Evolutionary conservation across 2,797 vertebrate species (phyloP), one percentile per base, ranked within the genome.

Genomic region (Perodicticus potto): DNA sequence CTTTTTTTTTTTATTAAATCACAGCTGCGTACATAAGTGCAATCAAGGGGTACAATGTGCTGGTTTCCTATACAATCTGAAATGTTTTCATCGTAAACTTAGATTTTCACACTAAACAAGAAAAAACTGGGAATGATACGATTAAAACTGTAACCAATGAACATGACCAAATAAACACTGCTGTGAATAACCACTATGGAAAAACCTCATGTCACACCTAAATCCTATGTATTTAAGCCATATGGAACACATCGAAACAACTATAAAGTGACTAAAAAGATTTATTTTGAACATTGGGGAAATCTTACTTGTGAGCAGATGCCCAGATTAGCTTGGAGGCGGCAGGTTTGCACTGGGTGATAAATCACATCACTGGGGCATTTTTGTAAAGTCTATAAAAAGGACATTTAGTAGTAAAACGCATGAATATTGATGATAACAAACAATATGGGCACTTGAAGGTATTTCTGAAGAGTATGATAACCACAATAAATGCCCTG

Each of bases 261-360:
- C 63, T 61, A 93, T 72, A 89, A 97, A 96, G 74, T 72, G 87
- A 94, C 88, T 95, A 70, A 90, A 91, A 93, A 94, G 93, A 93
- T 96, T 97, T 96, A 97, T 96, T 96, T 94, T 95, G 86, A 95
- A 93, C 32, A 80, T 5, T 63, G 80, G 23, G 67, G 73, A 94
- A 97, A 81, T 40, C 49, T 94, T 85, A 82, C 40, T 94, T 89
- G 74, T 76, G 89, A 96, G 81, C 96, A 96, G 95, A 97, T 95
- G 93, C 91, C 59, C 55, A 96, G 82, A 94, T 57, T 91, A 95
- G 86, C 81, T 91, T 49, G 22, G 45, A 97, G 95, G 81, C 91
- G 94, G 86, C 81, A 96, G 73, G 88, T 83, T 96, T 97, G 97
- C 90, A 94, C 3, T 93, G 88, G 90, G 88, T 97, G 94, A 96